A percentile compares a stretch with the other conserved stretches of the same genome.
These are phyloP conservation scores for Oreochromis niloticus DNA, from an alignment of 2,113 vertebrate species.

Conservation along the genomic window DNA sequence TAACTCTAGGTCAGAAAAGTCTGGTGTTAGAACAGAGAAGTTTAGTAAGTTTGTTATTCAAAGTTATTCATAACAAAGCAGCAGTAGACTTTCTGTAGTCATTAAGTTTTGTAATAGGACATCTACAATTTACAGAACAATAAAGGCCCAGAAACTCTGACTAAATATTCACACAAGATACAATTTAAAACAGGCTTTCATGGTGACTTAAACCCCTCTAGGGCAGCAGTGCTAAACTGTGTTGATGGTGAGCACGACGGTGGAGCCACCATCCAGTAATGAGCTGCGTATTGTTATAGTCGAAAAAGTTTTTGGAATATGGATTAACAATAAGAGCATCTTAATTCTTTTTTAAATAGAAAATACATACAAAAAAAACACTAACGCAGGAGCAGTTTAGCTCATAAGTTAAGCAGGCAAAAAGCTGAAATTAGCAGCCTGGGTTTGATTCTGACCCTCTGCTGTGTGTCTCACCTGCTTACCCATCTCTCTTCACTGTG, in stretches of 20 bases:
- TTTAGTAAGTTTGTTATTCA: conserved; percentile 24
- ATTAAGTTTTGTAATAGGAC: background rate
- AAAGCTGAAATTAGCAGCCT: background rate
- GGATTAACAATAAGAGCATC: background rate
- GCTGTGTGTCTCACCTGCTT: background rate
- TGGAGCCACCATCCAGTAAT: background rate
- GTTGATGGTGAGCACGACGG: background rate
- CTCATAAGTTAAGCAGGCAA: background rate
- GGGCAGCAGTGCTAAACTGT: background rate
- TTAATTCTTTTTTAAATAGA: background rate
- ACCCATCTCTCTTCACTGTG: background rate
- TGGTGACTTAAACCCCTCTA: background rate
- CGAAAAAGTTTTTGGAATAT: background rate
- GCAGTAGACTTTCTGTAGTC: background rate
- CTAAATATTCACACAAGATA: background rate
- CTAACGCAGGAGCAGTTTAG: background rate
- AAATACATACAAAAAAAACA: background rate
- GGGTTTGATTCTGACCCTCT: background rate
- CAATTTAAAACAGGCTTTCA: background rate
- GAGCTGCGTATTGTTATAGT: background rate
- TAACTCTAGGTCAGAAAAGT: background rate
- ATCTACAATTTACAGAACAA: background rate
- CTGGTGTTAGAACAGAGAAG: conserved; percentile 15
- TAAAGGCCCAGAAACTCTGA: background rate
- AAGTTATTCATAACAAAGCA: conserved; percentile 11